Percentiles rank a stretch among this genome's conserved stretches.
Evolutionary conservation across 2,888 invertebrate genomes (phyloP).

Genomic region (Ditylenchus weischeri): DNA sequence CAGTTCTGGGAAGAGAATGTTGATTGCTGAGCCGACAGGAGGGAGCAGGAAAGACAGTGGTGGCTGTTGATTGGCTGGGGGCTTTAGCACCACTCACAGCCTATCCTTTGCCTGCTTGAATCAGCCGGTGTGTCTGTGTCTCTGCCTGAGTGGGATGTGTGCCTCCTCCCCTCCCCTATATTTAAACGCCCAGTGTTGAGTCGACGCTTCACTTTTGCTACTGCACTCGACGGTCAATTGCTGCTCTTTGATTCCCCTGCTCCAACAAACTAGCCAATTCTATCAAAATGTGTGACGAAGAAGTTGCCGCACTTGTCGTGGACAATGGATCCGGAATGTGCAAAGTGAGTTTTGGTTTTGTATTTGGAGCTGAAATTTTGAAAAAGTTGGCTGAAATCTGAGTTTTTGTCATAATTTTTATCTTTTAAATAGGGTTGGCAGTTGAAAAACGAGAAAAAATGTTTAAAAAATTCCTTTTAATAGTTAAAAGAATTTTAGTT

Average conservation of each 20-base stretch:
- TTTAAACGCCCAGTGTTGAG: constrained; percentile 9
- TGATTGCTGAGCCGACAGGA: too few relatives aligned
- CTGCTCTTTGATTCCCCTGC: background rate
- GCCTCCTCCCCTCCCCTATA: constrained; percentile 2
- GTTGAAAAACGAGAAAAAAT: too few relatives aligned
- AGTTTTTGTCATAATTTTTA: too few relatives aligned
- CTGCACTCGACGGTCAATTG: constrained; percentile 3
- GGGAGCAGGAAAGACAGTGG: too few relatives aligned
- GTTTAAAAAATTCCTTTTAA: too few relatives aligned
- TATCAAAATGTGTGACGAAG: constrained; percentile 70
- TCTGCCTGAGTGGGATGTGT: background rate
- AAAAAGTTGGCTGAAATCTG: background rate
- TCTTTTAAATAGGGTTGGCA: too few relatives aligned
- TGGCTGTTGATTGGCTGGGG: background rate
- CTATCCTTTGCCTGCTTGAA: background rate
- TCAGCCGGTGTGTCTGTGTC: background rate
- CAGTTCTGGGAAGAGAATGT: too few relatives aligned
- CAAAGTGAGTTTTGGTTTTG: constrained; percentile 15
- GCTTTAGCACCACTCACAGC: background rate
- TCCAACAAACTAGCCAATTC: background rate
- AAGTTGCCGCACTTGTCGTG: constrained; percentile 76
- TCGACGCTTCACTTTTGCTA: constrained; percentile 8
- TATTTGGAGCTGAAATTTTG: background rate
- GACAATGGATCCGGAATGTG: constrained; percentile 49
- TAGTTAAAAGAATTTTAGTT: too few relatives aligned